Evolutionary conservation across 2,113 vertebrate genomes (phyloP).

Genomic region (Equus przewalskii): DNA sequence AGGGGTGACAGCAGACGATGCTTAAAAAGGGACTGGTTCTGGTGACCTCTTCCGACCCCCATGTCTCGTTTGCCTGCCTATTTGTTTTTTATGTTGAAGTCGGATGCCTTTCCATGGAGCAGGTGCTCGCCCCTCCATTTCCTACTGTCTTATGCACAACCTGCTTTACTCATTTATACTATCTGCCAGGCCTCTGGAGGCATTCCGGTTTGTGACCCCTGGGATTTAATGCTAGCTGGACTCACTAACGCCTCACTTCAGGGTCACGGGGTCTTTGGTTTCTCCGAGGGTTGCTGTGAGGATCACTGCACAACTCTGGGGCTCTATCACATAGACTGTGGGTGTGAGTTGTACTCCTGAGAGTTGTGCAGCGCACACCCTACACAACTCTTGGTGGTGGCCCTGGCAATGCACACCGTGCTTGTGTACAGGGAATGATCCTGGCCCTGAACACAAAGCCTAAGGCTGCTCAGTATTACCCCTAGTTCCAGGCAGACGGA

Average conservation of each 20-base stretch:
- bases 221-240: background rate
- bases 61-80: background rate
- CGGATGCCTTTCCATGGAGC: background rate
- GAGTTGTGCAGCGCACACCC: background rate
- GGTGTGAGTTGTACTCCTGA: background rate
- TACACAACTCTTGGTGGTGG: background rate
- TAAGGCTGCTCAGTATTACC: background rate
- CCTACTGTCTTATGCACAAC: background rate
- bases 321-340: accelerated
- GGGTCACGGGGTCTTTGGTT: background rate
- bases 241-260: background rate
- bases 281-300: background rate
- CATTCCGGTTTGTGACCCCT: background rate
- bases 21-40: background rate
- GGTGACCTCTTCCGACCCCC: background rate
- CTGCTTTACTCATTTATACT: background rate
- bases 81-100: background rate
- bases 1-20: background rate
- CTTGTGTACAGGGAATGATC: too few relatives aligned
- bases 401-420: too few relatives aligned
- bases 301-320: background rate
- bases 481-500: background rate
- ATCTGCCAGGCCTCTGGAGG: background rate
- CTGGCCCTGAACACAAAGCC: background rate
- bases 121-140: background rate